These are phyloP conservation scores for Crematogaster levior DNA, from an alignment of 2,888 invertebrate genomes.

Conservation along the genomic window DNA sequence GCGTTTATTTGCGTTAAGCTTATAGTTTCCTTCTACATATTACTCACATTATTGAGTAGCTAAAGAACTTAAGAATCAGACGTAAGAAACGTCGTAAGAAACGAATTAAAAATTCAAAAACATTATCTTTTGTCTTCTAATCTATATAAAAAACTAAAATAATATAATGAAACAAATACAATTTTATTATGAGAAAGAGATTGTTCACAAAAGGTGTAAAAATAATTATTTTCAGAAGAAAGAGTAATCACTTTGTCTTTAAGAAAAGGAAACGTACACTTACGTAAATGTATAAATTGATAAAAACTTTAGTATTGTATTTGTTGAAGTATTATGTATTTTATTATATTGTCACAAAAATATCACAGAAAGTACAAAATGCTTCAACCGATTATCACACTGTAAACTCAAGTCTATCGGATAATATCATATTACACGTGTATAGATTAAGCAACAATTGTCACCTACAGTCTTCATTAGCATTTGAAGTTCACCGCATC, in stretches of 20 bases:
- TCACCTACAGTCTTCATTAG: constrained; percentile 63
- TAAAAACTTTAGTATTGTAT: neutral
- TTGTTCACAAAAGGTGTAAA: neutral
- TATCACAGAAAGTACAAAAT: too few species aligned
- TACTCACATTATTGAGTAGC: neutral
- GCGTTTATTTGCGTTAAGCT: neutral
- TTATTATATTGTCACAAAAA: neutral
- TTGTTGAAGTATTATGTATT: neutral
- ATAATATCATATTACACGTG: constrained; percentile 56
- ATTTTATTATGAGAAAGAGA: neutral
- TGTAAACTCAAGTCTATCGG: neutral
- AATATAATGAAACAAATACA: neutral
- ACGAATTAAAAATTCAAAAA: neutral
- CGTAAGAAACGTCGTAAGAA: neutral
- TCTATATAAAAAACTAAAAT: neutral
- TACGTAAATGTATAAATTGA: neutral
- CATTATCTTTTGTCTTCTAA: neutral
- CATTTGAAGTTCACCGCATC: constrained; percentile 58
- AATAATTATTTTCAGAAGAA: neutral
- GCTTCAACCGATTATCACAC: neutral
- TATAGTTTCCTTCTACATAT: neutral
- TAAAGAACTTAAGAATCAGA: neutral
- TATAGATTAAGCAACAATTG: constrained; percentile 59
- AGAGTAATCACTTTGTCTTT: neutral
- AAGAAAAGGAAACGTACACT: neutral